Base-by-base conservation (phyloP, 2,797 vertebrate species). In the Phylloscopus collybita region DNA sequence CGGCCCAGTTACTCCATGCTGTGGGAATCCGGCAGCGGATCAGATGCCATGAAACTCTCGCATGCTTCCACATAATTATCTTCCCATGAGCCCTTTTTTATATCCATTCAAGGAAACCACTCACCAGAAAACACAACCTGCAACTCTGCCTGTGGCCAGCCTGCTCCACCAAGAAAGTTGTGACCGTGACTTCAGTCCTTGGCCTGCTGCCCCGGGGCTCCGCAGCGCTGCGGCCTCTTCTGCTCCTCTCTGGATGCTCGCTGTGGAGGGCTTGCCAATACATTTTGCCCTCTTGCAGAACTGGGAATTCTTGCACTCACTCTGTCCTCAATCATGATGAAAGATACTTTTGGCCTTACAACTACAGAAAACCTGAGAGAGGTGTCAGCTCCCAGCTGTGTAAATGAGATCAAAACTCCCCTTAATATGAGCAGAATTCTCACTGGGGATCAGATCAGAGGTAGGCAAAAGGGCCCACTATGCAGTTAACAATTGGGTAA, bases 231-330 rank as follows among this genome's bases (percentile, higher is more conserved):
- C 42, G 45, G 42, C 10, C 53, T 27, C 53, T 13, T 30, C 38
- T 1, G 10, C 56, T 44, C 4, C 0, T 10, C 47, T 36, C 49
- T 2, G 16, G 10, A 7, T 1, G 1, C n/a, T 25, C 1, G 0
- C 27, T 2, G 2, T 1, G 1, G 11, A 44, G 22, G 30, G 11
- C 9, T 20, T 25, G 61, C 2, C 3, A 10, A 3, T n/a, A 11
- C 19, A 3, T 36, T 76, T 32, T 84, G 49, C 27, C 51, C 49
- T 54, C 3, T 0, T 27, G 57, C 40, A 80, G 62, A 65, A 78
- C n/a, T 44, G 64, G 56, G 70, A 61, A 80, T 86, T 67, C 64
- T 69, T 61, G 26, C 20, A 30, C 13, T 80, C 4, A 0, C 42
- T 44, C 4, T 29, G 38, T 45, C 36, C 34, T 51, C 59, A 47